A percentile compares a stretch with the other conserved stretches of the same genome.
These are phyloP conservation scores for Poeciliopsis occidentalis DNA, from an alignment of 2,113 vertebrate species.

Conservation along the genomic window DNA sequence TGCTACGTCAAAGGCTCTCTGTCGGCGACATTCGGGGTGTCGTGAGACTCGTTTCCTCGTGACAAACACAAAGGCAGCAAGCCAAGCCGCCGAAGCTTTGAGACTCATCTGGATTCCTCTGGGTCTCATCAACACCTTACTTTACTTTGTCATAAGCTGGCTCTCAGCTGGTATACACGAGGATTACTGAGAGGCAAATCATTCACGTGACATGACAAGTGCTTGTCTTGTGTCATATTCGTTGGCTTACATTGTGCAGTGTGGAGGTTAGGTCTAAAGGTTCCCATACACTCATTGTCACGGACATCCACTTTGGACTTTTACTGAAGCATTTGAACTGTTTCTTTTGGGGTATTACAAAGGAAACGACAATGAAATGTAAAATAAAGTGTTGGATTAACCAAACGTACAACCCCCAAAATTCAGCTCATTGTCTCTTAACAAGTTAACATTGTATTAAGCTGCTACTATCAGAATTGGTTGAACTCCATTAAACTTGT, in stretches of 20 bases:
- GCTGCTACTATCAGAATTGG: too few relatives aligned
- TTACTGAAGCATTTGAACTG: not conserved
- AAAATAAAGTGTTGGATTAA: not conserved
- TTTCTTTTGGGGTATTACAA: not conserved
- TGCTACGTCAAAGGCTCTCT: slow-evolving; percentile 61
- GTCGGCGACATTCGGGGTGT: slow-evolving; percentile 50
- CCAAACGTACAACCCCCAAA: too few relatives aligned
- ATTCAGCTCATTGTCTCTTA: too few relatives aligned
- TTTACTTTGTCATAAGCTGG: slow-evolving; percentile 59
- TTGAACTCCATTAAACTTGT: too few relatives aligned
- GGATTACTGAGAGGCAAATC: slow-evolving; percentile 7
- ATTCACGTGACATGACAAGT: not conserved
- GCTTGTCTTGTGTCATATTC: slow-evolving; percentile 5
- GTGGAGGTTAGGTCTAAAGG: not conserved
- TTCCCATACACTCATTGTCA: not conserved
- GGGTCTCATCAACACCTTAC: slow-evolving; percentile 69
- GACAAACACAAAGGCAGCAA: slow-evolving; percentile 47
- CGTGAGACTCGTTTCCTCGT: slow-evolving; percentile 51
- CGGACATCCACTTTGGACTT: not conserved
- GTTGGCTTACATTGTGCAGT: not conserved
- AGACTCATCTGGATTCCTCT: slow-evolving; percentile 57
- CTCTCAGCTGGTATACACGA: slow-evolving; percentile 11
- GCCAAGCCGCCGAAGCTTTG: slow-evolving; percentile 56
- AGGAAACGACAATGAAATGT: not conserved
- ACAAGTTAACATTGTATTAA: too few relatives aligned